Evolutionary conservation across 2,888 invertebrate genomes (phyloP), one percentile per base, ranked within the genome.

Genomic region (Buathra laborator): DNA sequence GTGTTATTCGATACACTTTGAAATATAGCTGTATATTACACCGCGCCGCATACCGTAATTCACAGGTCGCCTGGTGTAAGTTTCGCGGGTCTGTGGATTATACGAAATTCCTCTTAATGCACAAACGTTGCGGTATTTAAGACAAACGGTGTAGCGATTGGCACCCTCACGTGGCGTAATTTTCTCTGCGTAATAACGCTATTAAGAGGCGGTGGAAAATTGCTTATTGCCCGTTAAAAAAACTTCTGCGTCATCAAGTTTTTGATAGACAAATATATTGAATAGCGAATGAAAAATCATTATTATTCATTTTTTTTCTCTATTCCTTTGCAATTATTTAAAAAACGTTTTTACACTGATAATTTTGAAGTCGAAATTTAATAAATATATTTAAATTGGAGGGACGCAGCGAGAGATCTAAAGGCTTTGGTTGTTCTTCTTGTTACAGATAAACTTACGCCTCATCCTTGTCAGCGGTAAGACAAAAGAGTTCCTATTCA

Each of bases 401-500:
- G 5, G 29, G 24, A 24, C 24, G 24, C 24, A 24, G 2, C 24
- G 24, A 44, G 37, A 14, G 24, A 37, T 46, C 32, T 64, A 24
- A 75, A 77, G 53, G 48, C 53, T 56, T 68, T 1, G 37, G 32
- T 84, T 85, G 84, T 89, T 87, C 87, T 88, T 91, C 88, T 91
- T 93, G 91, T 96, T 97, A 10, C 97, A 99, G 99, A 98, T 99
- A 94, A 99, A 99, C 95, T 96, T 99, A 94, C 97, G 98, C 94
- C 96, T 99, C 95, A 99, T 99, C 94, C 96, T 99, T 94, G 99
- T 99, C 94, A 99, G 98, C 95, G 99, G 99, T 92, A 99, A 99
- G 95, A 99, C 99, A 94, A 98, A 99, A 96, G 99, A 99, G 96
- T 99, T 99, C 96, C 96, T 98, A 94, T 99, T 99, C 95, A 97